Base-by-base conservation (phyloP, 2,888 invertebrate species). In the Synanthedon andrenaeformis region DNA sequence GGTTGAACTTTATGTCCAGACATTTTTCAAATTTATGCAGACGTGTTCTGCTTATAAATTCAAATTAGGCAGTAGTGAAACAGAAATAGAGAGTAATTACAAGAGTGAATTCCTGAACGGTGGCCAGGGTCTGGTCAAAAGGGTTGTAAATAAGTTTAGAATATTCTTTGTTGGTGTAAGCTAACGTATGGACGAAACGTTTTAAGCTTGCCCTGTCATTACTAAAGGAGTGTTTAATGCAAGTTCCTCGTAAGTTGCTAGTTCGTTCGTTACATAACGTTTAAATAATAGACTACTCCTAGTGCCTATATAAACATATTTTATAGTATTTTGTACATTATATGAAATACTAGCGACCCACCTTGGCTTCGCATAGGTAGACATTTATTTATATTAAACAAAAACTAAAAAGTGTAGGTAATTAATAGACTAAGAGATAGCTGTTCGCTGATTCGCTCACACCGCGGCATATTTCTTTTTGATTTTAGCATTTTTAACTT, bases 131-230 rank as follows among this genome's bases (percentile, higher is more conserved):
- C 57, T 65, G 62, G 62, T 67, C 67, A 67, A 73, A 77, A 78
- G 74, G 79, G 74, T 72, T 70, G 72, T 35, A 35, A 76, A 76
- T 75, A 78, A 76, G 76, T 80, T 82, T 69, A 69, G 73, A 71
- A 74, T 68, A 76, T 83, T 82, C 80, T 81, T 79, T 73, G 67
- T 69, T 67, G 59, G 62, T 69, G 64, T 67, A 70, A 70, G 65
- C 61, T 54, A 57, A 61, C 62, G 68, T 67, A 70, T 65, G 68
- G 69, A 68, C 70, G 35, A 68, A 69, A 68, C 67, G 70, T 59
- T 63, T 62, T 56, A 61, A 61, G 63, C 65, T 64, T 62, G 64
- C 70, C 67, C 74, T 78, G 76, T 79, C 79, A 82, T 81, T 82
- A 82, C 74, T 64, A 60, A 64, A 66, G 70, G 69, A 71, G 76